Evolutionary conservation across 2,797 vertebrate species (phyloP).

Genomic region (Eulemur coronatus): DNA sequence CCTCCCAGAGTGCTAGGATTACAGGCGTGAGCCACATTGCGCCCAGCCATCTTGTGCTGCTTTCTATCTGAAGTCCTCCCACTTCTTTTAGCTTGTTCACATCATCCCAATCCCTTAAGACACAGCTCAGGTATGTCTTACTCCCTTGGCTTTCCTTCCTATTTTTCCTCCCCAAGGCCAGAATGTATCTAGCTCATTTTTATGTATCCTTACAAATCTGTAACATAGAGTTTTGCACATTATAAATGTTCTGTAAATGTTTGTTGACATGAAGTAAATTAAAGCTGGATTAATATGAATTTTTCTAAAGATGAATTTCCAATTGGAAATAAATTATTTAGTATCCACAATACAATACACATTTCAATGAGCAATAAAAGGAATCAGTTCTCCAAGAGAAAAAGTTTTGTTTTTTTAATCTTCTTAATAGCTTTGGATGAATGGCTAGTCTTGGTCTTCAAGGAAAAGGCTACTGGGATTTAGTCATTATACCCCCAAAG

Average conservation of each 20-base stretch:
- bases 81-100: not conserved
- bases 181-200: not conserved
- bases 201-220: not conserved
- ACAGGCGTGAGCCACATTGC: no score
- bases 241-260: not conserved
- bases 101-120: not conserved
- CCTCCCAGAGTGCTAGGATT: no score
- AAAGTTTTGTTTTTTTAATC: not conserved
- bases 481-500: not conserved
- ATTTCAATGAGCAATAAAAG: slow-evolving; percentile 6
- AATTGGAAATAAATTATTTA: slow-evolving; percentile 29
- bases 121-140: not conserved
- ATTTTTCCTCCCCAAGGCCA: not conserved
- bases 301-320: slow-evolving; percentile 13
- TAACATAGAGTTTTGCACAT: not conserved
- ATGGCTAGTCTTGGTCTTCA: slow-evolving; percentile 4
- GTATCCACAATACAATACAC: not conserved
- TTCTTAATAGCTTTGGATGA: not conserved
- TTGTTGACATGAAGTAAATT: not conserved
- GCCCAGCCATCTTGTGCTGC: no score
- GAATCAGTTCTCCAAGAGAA: not conserved
- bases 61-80: not conserved
- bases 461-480: not conserved
- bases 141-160: not conserved
- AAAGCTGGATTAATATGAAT: not conserved